Conservation (phyloP, 2,113 vertebrate species). For the Psittacula cyanocephala region DNA sequence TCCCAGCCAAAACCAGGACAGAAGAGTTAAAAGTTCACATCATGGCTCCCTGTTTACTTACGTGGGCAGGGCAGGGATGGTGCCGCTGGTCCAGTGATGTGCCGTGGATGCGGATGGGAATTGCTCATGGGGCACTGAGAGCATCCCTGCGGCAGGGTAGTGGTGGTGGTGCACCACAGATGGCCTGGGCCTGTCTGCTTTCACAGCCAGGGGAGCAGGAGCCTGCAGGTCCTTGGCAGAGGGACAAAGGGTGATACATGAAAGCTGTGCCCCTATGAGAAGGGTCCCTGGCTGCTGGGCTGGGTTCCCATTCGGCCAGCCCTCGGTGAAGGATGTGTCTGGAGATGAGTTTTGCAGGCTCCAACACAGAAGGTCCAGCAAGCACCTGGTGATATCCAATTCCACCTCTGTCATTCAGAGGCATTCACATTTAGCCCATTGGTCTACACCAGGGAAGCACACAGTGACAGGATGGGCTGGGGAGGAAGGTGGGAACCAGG, state of each 20-base stretch:
- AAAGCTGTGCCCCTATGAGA: background rate
- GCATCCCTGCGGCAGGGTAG: conserved; percentile 54
- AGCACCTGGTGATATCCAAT: background rate
- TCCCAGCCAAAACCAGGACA: background rate
- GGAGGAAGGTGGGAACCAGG: background rate
- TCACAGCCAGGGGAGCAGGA: conserved; percentile 3
- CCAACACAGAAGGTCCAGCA: background rate
- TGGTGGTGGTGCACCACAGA: conserved; percentile 82
- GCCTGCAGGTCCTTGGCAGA: conserved; percentile 57
- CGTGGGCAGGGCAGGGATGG: conserved; percentile 55
- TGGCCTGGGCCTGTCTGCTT: conserved; percentile 63
- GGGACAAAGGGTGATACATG: background rate
- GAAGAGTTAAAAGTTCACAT: fast-evolving
- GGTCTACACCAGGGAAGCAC: fast-evolving
- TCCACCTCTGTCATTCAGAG: background rate
- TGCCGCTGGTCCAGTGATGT: conserved; percentile 14
- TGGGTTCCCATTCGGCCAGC: background rate
- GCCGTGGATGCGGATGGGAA: conserved; percentile 42
- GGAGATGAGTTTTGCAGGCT: background rate
- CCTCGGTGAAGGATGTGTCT: background rate
- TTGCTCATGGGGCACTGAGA: background rate
- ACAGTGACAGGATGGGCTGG: background rate
- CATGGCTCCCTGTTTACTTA: conserved; percentile 26
- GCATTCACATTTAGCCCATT: background rate
- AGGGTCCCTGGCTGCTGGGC: too few species aligned